A percentile compares a stretch with the other conserved stretches of the same genome.
These are phyloP conservation scores for Gymnocephalus cernua DNA, from an alignment of 2,113 vertebrate species.

Conservation along the genomic window DNA sequence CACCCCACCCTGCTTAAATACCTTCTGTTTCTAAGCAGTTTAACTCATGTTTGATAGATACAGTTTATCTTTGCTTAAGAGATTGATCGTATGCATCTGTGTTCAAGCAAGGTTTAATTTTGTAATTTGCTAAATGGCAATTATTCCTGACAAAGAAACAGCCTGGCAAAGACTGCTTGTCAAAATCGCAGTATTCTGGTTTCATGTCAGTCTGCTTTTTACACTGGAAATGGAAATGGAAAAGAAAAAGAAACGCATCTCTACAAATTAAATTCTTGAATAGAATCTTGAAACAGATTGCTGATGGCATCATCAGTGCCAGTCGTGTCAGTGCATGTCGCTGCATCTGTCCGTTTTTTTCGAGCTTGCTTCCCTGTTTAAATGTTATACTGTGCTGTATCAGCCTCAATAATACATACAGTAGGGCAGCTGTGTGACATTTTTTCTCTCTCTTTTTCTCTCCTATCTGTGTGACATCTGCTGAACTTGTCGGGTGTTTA, in stretches of 20 bases:
- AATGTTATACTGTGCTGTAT: conserved; percentile 66
- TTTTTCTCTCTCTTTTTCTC: conserved; percentile 56
- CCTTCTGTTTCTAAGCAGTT: conserved; percentile 1
- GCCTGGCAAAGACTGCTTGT: not conserved
- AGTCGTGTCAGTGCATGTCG: conserved; percentile 60
- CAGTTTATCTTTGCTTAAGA: conserved; percentile 17
- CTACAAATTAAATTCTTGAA: conserved; percentile 12
- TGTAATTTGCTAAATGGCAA: conserved; percentile 11
- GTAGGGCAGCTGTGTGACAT: conserved; percentile 66
- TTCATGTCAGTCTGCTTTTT: conserved; percentile 4
- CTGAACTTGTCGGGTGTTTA: conserved; percentile 78
- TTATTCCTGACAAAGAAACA: not conserved
- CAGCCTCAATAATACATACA: conserved; percentile 58
- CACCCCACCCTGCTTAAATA: not conserved
- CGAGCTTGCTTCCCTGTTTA: conserved; percentile 48
- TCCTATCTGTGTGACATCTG: conserved; percentile 78
- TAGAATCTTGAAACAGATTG: conserved; percentile 19
- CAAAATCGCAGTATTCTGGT: not conserved
- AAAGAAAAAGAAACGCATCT: not conserved
- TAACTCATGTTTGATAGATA: not conserved
- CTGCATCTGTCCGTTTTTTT: conserved; percentile 59
- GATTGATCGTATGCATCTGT: conserved; percentile 7
- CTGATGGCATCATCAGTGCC: conserved; percentile 40
- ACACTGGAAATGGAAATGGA: not conserved
- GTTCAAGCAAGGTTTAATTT: conserved; percentile 29